Evolutionary conservation across 2,797 vertebrate species (phyloP).

Genomic region (Liparis tanakae): DNA sequence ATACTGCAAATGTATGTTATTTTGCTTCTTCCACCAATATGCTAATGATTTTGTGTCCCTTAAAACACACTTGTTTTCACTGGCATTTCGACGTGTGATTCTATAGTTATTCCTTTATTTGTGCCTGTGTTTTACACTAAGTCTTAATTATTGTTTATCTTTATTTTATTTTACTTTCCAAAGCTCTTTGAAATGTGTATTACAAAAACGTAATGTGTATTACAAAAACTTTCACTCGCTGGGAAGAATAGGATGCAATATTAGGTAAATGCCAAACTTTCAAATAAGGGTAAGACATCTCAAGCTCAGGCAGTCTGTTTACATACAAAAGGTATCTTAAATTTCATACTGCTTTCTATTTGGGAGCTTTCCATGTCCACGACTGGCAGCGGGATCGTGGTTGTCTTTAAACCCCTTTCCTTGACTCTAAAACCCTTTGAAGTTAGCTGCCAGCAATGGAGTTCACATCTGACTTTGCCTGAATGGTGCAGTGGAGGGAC

Average conservation of each 20-base stretch:
- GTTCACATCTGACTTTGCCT: constrained; percentile 45
- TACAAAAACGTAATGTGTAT: too few relatives aligned
- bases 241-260: constrained; percentile 16
- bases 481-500: constrained; percentile 29
- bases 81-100: constrained; percentile 20
- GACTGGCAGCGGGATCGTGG: constrained; percentile 32
- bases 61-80: constrained; percentile 34
- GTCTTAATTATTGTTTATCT: background rate
- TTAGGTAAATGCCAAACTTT: constrained; percentile 2
- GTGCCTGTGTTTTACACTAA: background rate
- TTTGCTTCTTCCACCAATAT: constrained; percentile 51
- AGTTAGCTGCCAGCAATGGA: constrained; percentile 36
- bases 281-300: constrained; percentile 8
- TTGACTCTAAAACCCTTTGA: constrained; percentile 38
- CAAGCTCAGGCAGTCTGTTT: constrained; percentile 3
- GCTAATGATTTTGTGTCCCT: constrained; percentile 41
- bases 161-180: background rate
- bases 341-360: constrained; percentile 38
- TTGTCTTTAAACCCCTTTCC: constrained; percentile 43
- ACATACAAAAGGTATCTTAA: constrained; percentile 12
- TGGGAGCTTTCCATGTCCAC: constrained; percentile 23
- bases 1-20: constrained; percentile 68
- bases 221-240: constrained; percentile 4
- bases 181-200: constrained; percentile 13
- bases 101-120: constrained; percentile 16